phyloP scores from a whole-genome alignment of 2,113 vertebrate genomes.

The Trochalopteron elliotii region DNA sequence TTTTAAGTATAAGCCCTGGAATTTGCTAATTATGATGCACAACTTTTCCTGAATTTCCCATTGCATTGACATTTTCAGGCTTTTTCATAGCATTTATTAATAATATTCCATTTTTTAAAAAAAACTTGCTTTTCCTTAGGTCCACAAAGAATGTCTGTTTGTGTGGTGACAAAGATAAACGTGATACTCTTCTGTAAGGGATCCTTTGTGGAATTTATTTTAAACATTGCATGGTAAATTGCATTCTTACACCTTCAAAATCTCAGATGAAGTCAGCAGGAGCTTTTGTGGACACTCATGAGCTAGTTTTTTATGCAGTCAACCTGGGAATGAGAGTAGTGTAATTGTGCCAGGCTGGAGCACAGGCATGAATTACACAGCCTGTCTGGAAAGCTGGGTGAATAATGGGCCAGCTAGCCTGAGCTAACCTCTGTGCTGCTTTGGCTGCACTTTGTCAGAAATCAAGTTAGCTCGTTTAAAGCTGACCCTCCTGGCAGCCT shows the following conservation, averaged over 20 bases:
- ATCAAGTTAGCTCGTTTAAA: neutral
- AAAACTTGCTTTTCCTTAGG: neutral
- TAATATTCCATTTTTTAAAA: neutral
- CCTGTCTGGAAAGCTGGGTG: neutral
- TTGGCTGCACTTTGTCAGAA: conserved; percentile 21
- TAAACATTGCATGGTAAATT: neutral
- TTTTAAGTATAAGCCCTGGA: neutral
- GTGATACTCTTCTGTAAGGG: neutral
- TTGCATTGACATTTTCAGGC: neutral
- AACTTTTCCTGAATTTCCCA: neutral
- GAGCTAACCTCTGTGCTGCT: conserved; percentile 15
- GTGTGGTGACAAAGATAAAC: neutral
- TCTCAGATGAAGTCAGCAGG: neutral
- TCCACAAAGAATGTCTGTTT: neutral
- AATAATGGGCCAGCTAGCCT: neutral
- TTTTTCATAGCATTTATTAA: neutral
- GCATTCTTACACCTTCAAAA: neutral
- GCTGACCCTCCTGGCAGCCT: neutral
- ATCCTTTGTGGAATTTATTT: neutral
- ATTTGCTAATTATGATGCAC: neutral
- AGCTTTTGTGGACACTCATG: neutral
- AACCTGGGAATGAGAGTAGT: neutral
- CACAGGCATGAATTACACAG: neutral
- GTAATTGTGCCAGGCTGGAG: neutral
- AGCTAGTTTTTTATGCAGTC: neutral